A percentile compares a stretch with the other conserved stretches of the same genome.
Evolutionary conservation across 2,113 vertebrate species (phyloP).

Genomic region (Puffinus mauretanicus): DNA sequence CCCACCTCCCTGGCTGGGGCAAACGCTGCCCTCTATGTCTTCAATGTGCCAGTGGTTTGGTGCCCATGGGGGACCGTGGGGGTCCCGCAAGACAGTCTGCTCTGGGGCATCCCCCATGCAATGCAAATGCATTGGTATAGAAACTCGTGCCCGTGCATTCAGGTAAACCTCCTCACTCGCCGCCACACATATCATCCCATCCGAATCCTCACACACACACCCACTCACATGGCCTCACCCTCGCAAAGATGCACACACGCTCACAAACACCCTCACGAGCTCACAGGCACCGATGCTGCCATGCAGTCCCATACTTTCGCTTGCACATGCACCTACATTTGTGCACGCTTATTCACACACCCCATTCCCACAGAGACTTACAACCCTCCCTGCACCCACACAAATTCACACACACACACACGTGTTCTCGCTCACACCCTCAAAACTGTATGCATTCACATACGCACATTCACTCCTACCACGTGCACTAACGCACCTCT

Average conservation of each 20-base stretch:
- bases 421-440: fast-evolving
- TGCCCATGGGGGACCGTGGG: fast-evolving
- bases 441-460: fast-evolving
- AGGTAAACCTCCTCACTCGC: neutral
- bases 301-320: fast-evolving
- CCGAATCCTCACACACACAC: no score
- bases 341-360: fast-evolving
- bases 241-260: fast-evolving
- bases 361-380: neutral
- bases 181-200: fast-evolving
- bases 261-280: neutral
- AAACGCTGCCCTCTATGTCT: neutral
- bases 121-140: fast-evolving
- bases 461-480: neutral
- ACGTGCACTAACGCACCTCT: no score
- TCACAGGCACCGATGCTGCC: no score
- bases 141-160: fast-evolving
- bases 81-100: neutral
- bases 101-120: neutral
- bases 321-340: neutral
- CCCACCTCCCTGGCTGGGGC: neutral
- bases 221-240: fast-evolving
- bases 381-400: neutral
- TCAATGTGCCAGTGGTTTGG: neutral
- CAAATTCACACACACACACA: no score